Base-by-base conservation (phyloP, 2,113 vertebrate species). In the Rhegmatorhina hoffmannsi region DNA sequence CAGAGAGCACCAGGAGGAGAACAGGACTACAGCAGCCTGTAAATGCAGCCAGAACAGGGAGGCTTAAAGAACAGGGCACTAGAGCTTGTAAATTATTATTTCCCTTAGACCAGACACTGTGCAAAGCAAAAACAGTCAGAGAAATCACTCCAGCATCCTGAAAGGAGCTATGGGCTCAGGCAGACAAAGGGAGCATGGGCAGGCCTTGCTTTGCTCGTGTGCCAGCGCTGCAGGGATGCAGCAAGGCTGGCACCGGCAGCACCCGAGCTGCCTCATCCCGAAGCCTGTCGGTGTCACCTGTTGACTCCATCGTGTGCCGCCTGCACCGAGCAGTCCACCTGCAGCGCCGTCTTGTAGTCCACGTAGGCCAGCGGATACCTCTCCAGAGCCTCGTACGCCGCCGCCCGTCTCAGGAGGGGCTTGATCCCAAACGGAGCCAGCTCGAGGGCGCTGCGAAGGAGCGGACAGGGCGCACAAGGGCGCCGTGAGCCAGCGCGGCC, bases 321-420 rank as follows among this genome's bases (percentile, higher is more conserved):
- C 6, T 96, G 98, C 1, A 99, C 81, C 67, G 97, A 97, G 86
- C 97, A 98, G 84, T 99, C 98, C 25, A 99, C 97, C 97, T 98
- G 99, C 95, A 99, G 97, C 14, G 93, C 98, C 0, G 99, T 99
- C 97, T 98, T 98, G 96, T 99, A 99, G 98, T 99, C 99, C 7
- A 99, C 97, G 10, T 99, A 99, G 19, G 99, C 99, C 96, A 91
- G 97, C 9, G 96, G 13, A 95, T 99, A 99, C 55, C 98, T 96
- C 98, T 99, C 99, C 95, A 99, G 81, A 4, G 99, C 98, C 89
- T 99, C 99, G 33, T 98, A 98, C 16, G 99, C 99, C 3, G 99
- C 96, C 1, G 99, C 99, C 4, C 99, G 98, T 33, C 99, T 97
- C 12, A 99, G 97, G 15, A 99, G 97, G 36, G 99, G 98, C 92